Base-by-base conservation (phyloP, 2,113 vertebrate genomes). In the Colistium nudipinnis region DNA sequence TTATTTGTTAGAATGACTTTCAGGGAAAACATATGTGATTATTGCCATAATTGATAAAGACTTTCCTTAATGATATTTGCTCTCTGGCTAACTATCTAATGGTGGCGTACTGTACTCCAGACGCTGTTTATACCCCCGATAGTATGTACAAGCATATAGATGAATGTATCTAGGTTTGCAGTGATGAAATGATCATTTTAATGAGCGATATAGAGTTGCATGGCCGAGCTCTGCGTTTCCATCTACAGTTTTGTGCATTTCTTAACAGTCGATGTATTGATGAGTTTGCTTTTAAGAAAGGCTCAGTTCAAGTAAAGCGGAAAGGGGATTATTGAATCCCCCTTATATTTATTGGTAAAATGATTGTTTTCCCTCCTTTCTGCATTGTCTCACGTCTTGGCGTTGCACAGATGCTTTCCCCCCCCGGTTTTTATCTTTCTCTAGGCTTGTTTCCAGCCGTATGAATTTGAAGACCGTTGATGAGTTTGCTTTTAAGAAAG, bases 21-120 rank as follows among this genome's bases (percentile, higher is more conserved):
- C 17, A 28, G 16, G 45, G 45, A 53, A 31, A 65, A 28, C 14
- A 12, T 5, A 52, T 36, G 16, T 52, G 27, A 49, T 51, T 56
- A 41, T 69, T 65, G 52, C n/a, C 27, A 13, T 56, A 31, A 73
- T 61, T 31, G 36, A 56, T 69, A 13, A 22, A 62, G 44, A 3
- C 5, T 56, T 57, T 19, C 43, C 27, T 54, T 43, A 43, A 44
- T 43, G 66, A 39, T 7, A 22, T 65, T 27, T 57, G 1, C 8
- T 20, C 27, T 51, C 6, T 33, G 31, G 31, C 31, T 4, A 6
- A 9, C 4, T 33, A 33, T 33, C 31, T 33, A 33, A 33, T 33
- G 9, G n/a, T 9, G 9, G 31, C 31, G 31, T 33, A 33, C 31
- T 33, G 31, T 33, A 33, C 31, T 9, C 9, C 31, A 33, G 4